These are phyloP conservation scores for Trissolcus basalis DNA, from an alignment of 1,140 invertebrate genomes.

Conservation along the genomic window DNA sequence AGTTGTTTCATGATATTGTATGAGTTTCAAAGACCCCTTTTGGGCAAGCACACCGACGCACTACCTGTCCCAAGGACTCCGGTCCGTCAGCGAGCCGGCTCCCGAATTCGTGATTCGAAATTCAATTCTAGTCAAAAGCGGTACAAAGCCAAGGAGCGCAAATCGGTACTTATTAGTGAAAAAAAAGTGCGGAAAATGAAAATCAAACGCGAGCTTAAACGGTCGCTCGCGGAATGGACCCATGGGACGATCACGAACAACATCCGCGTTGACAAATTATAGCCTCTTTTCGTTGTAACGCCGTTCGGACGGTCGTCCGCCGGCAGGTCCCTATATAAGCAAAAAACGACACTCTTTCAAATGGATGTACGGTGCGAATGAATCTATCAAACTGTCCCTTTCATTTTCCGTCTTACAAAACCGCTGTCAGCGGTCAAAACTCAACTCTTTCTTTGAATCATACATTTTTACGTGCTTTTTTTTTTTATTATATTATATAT, in stretches of 20 bases:
- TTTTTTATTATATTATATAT: conserved; percentile 3
- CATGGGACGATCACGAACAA: conserved; percentile 68
- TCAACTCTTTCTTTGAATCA: conserved; percentile 3
- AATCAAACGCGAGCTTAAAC: neutral
- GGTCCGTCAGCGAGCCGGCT: conserved; percentile 19
- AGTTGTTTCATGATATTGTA: conserved; percentile 69
- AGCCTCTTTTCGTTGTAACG: conserved; percentile 75
- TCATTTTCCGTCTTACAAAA: conserved; percentile 57
- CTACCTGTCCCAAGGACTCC: conserved; percentile 63
- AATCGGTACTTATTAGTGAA: conserved; percentile 72
- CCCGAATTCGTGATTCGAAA: conserved; percentile 66
- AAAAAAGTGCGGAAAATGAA: conserved; percentile 12
- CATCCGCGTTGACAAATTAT: conserved; percentile 75
- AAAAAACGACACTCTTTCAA: conserved; percentile 72
- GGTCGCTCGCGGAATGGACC: conserved; percentile 46
- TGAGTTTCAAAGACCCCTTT: conserved; percentile 77
- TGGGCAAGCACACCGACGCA: conserved; percentile 76
- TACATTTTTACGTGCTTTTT: too few relatives aligned
- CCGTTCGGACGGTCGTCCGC: conserved; percentile 60
- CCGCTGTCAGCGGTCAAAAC: conserved; percentile 1
- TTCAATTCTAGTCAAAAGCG: conserved; percentile 76
- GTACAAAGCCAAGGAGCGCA: conserved; percentile 70
- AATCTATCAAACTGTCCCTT: conserved; percentile 73
- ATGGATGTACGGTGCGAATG: conserved; percentile 76
- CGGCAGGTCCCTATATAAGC: conserved; percentile 71